Conservation (phyloP, 2,113 vertebrate species). For the Poecile atricapillus region DNA sequence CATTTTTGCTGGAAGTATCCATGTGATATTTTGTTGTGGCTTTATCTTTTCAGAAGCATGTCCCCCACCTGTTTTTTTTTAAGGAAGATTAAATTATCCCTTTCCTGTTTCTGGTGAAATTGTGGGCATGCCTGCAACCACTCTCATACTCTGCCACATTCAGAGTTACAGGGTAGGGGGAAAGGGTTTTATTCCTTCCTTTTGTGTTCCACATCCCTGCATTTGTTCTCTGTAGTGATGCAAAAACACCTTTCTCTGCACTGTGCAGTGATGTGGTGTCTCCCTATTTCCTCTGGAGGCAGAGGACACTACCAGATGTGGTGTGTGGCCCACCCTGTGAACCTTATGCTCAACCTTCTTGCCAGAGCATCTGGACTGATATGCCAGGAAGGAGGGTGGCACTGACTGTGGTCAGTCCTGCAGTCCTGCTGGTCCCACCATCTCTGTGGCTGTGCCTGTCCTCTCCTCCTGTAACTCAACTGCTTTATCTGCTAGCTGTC, state of each 20-base stretch:
- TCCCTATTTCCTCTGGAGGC: not conserved
- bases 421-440: not conserved
- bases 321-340: not conserved
- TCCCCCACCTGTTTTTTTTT: not conserved
- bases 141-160: not conserved
- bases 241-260: not conserved
- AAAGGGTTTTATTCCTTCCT: not conserved
- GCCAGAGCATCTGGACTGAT: too few relatives aligned
- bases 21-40: fast-evolving
- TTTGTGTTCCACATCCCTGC: not conserved
- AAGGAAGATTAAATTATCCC: not conserved
- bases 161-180: fast-evolving
- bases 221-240: not conserved
- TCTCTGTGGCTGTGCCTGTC: not conserved
- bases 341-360: not conserved
- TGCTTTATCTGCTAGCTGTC: not conserved
- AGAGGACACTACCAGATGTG: not conserved
- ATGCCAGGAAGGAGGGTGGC: not conserved
- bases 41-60: not conserved
- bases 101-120: not conserved
- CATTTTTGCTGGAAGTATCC: not conserved
- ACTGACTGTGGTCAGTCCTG: too few relatives aligned
- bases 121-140: fast-evolving
- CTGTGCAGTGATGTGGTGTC: fast-evolving
- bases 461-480: not conserved